Evolutionary conservation across 2,797 vertebrate genomes (phyloP).

Genomic region (Sciurus carolinensis): DNA sequence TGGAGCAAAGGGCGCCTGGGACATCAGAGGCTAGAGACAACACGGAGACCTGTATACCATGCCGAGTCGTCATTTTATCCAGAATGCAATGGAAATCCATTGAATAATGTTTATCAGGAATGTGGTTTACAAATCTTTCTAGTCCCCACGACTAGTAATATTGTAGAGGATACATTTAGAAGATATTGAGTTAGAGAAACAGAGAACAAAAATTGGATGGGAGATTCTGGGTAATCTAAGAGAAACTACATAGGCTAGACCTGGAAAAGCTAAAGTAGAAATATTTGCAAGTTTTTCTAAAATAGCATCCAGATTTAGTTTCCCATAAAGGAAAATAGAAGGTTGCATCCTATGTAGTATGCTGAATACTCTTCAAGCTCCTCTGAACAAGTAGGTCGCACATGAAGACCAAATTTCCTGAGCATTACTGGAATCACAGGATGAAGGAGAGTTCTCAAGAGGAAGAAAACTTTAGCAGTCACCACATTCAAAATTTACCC

Average conservation of each 20-base stretch:
- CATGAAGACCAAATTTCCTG: background rate
- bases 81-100: background rate
- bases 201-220: background rate
- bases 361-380: background rate
- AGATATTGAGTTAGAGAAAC: background rate
- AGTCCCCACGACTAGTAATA: background rate
- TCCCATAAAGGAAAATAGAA: background rate
- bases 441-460: background rate
- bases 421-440: background rate
- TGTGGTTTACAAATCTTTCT: background rate
- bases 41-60: background rate
- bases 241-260: background rate
- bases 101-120: background rate
- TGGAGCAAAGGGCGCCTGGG: background rate
- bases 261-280: background rate
- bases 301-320: background rate
- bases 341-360: background rate
- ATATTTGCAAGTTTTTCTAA: background rate
- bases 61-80: background rate
- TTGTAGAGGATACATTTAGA: background rate
- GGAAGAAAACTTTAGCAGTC: background rate
- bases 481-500: background rate
- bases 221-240: background rate
- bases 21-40: no score
- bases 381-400: background rate